Evolutionary conservation across 1,140 invertebrate genomes (phyloP).

Genomic region (Danaus plexippus): DNA sequence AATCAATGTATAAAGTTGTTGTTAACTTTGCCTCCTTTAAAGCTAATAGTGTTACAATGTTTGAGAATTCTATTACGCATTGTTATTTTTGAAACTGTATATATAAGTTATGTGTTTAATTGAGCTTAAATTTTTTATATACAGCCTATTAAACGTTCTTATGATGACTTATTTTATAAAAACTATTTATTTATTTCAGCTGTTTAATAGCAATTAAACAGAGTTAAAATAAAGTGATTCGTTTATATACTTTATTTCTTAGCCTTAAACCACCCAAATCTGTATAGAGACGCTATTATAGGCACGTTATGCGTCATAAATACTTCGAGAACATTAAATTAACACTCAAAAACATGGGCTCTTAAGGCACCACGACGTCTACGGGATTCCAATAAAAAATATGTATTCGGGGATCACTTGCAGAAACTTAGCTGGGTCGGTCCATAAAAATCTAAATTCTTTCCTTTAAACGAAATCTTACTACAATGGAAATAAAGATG

Average conservation of each 20-base stretch:
- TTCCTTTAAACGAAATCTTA: conserved; percentile 15
- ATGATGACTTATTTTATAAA: too few species aligned
- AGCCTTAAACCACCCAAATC: conserved; percentile 61
- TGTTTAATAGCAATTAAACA: too few species aligned
- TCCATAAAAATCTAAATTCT: conserved; percentile 26
- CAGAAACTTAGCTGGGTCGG: conserved; percentile 40
- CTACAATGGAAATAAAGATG: conserved; percentile 15
- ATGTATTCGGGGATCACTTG: conserved; percentile 45
- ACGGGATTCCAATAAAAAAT: conserved; percentile 57
- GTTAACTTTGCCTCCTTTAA: conserved; percentile 68
- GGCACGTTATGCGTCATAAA: conserved; percentile 69
- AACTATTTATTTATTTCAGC: too few species aligned
- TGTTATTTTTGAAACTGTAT: conserved; percentile 29
- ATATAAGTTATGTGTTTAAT: too few species aligned
- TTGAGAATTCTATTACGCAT: conserved; percentile 68
- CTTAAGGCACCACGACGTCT: conserved; percentile 67
- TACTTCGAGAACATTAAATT: conserved; percentile 71
- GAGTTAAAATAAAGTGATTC: too few species aligned
- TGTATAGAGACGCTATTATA: conserved; percentile 65
- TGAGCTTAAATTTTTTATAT: too few species aligned
- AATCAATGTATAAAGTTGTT: conserved; percentile 66
- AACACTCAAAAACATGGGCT: conserved; percentile 68
- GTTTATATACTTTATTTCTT: conserved; percentile 46
- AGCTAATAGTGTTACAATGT: conserved; percentile 68
- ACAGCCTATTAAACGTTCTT: too few species aligned